These are phyloP conservation scores for Premnoplex brunnescens DNA, from an alignment of 2,797 vertebrate genomes.

Conservation along the genomic window DNA sequence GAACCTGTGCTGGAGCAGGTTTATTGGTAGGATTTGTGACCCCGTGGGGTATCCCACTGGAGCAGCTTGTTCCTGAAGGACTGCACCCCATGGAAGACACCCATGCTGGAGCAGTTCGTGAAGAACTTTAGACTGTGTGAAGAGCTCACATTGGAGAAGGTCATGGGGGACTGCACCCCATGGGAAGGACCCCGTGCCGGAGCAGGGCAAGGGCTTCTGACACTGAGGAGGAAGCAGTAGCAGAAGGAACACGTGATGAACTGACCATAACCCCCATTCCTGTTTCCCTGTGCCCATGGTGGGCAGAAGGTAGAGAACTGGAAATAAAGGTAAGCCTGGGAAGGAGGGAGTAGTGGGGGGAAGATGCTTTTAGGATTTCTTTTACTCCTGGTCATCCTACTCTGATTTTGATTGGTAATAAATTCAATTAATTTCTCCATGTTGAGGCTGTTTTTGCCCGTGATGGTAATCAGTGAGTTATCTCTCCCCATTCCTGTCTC, in stretches of 20 bases:
- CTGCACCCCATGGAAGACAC: background rate
- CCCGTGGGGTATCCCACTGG: background rate
- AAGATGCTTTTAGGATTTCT: background rate
- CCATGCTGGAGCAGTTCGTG: background rate
- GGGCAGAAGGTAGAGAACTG: background rate
- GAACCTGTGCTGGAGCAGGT: background rate
- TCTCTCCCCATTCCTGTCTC: background rate
- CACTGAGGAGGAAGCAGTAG: background rate
- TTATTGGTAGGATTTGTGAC: background rate
- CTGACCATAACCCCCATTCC: background rate
- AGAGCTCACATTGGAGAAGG: background rate
- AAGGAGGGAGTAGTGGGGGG: accelerated
- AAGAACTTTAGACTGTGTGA: background rate
- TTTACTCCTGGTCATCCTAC: background rate
- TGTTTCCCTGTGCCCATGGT: background rate
- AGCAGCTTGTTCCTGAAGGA: background rate
- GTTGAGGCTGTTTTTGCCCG: background rate
- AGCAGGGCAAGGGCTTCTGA: background rate
- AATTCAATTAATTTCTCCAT: background rate
- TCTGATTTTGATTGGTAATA: background rate
- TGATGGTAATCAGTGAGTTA: background rate
- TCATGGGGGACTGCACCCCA: background rate
- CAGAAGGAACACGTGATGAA: background rate
- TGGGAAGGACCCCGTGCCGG: too few species aligned
- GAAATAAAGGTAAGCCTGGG: background rate